Percentiles rank a stretch among this genome's conserved stretches.
Evolutionary conservation across 2,113 vertebrate genomes (phyloP).

Genomic region (Oryzias javanicus): DNA sequence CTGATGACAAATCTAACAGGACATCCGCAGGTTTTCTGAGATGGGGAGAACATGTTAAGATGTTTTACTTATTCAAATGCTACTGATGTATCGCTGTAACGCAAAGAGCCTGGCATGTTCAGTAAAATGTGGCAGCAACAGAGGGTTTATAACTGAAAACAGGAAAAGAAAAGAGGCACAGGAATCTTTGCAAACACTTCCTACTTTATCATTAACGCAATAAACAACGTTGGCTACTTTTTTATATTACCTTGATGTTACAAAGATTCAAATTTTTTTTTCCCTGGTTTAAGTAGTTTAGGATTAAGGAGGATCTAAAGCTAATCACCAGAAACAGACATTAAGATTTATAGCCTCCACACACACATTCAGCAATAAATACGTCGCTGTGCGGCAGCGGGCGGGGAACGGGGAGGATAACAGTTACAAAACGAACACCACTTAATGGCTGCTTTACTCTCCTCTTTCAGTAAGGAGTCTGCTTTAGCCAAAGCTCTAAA

Average conservation of each 20-base stretch:
- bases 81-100: slow-evolving; percentile 16
- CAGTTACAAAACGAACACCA: slow-evolving; percentile 70
- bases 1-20: slow-evolving; percentile 50
- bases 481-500: slow-evolving; percentile 42
- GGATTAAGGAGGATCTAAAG: slow-evolving; percentile 29
- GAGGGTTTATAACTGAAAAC: slow-evolving; percentile 21
- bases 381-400: slow-evolving; percentile 49
- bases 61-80: slow-evolving; percentile 56
- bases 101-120: slow-evolving; percentile 16
- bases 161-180: slow-evolving; percentile 7
- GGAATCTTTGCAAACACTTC: slow-evolving; percentile 25
- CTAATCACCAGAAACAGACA: slow-evolving; percentile 18
- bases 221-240: background rate
- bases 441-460: slow-evolving; percentile 66
- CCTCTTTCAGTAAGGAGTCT: slow-evolving; percentile 66
- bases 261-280: slow-evolving; percentile 1
- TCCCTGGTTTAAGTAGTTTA: slow-evolving; percentile 39
- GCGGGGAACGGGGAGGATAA: slow-evolving; percentile 50
- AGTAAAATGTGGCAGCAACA: slow-evolving; percentile 27
- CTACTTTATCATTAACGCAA: slow-evolving; percentile 17
- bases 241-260: slow-evolving; percentile 13
- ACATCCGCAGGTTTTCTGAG: slow-evolving; percentile 53
- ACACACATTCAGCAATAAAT: slow-evolving; percentile 43
- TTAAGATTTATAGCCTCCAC: slow-evolving; percentile 32
- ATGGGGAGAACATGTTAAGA: slow-evolving; percentile 58